Evolutionary conservation across 2,797 vertebrate species (phyloP).

Genomic region (Carcharodon carcharias): DNA sequence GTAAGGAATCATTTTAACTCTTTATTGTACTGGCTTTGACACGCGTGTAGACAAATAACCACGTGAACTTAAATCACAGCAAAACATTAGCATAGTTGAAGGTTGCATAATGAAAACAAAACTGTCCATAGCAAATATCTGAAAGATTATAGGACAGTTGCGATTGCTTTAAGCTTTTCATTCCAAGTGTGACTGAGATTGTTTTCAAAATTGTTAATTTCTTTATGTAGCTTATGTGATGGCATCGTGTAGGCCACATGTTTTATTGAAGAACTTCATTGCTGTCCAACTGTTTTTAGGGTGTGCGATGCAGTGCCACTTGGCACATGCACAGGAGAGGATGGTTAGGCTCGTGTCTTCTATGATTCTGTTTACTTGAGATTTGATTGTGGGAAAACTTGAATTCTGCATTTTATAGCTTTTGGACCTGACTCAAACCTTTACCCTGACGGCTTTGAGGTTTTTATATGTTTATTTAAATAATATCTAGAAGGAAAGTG

Average conservation of each 20-base stretch:
- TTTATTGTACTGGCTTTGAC: conserved; percentile 23
- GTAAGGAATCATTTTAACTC: conserved; percentile 52
- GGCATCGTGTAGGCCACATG: not conserved
- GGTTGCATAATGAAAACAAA: not conserved
- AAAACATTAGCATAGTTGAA: not conserved
- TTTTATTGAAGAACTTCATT: not conserved
- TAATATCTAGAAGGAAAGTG: not conserved
- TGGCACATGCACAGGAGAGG: not conserved
- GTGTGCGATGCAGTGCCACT: not conserved
- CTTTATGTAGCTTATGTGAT: not conserved
- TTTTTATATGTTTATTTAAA: not conserved
- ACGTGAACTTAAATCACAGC: not conserved
- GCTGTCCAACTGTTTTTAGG: not conserved
- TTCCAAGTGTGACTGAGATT: not conserved
- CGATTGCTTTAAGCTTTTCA: not conserved
- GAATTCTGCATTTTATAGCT: not conserved
- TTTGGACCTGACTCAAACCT: not conserved
- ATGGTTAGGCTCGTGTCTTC: not conserved
- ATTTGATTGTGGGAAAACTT: not conserved
- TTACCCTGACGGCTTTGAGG: not conserved
- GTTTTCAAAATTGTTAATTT: not conserved
- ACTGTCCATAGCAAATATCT: too few relatives aligned
- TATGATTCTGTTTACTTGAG: not conserved
- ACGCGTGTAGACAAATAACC: not conserved
- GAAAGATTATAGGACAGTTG: not conserved